Percentiles rank a stretch among this genome's conserved stretches.
Conservation (phyloP, 2,888 invertebrate genomes). For the Lymantria monacha region DNA sequence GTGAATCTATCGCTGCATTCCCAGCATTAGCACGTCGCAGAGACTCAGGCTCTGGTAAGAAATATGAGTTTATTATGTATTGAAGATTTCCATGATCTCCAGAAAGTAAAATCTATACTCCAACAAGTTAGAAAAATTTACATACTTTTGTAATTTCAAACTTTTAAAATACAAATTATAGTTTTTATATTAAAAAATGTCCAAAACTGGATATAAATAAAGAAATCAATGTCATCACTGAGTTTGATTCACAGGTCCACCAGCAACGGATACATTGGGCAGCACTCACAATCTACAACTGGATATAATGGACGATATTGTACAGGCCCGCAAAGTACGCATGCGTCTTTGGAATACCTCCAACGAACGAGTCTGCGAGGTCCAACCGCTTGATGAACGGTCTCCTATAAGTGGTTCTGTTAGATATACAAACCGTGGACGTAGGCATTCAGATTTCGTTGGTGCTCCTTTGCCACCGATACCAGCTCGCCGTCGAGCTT, state of each 20-base stretch:
- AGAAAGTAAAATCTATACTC: too few species aligned
- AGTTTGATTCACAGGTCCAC: constrained; percentile 78
- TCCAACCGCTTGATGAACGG: constrained; percentile 89
- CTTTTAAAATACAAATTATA: too few species aligned
- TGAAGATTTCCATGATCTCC: background rate
- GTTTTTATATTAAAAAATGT: too few species aligned
- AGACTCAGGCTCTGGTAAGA: constrained; percentile 61
- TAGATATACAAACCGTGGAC: constrained; percentile 83
- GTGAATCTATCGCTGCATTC: constrained; percentile 92
- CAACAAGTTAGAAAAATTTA: background rate
- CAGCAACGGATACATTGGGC: constrained; percentile 87
- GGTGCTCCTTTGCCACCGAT: constrained; percentile 83
- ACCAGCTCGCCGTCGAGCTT: constrained; percentile 85
- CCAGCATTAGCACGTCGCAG: constrained; percentile 80
- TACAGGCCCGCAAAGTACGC: constrained; percentile 90
- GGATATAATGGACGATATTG: constrained; percentile 94
- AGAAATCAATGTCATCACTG: constrained; percentile 1
- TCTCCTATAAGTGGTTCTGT: constrained; percentile 77
- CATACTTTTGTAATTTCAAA: too few species aligned
- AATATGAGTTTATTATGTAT: background rate
- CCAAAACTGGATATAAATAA: background rate
- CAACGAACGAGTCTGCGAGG: constrained; percentile 90
- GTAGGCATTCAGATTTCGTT: constrained; percentile 89
- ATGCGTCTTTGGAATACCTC: constrained; percentile 93
- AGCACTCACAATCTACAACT: constrained; percentile 92